Base-by-base conservation (phyloP, 2,888 invertebrate species). In the Cheiracanthium punctorium region DNA sequence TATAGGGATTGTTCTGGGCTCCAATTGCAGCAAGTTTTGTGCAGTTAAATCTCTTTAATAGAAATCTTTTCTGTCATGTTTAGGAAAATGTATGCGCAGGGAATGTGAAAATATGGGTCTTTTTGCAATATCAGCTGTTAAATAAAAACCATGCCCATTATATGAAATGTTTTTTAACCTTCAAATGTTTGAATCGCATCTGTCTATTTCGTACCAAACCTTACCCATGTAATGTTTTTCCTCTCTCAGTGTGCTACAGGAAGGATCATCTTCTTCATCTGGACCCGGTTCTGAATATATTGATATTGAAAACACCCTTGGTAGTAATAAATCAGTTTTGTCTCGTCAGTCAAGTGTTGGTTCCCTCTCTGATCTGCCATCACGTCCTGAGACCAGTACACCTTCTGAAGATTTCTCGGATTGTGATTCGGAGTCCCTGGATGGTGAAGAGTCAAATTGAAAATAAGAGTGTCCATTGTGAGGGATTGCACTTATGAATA, bases 301-400 rank as follows among this genome's bases (percentile, higher is more conserved):
- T n/a, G 88, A 82, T 48, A 79, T 85, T 28, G 82, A 86, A 64
- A 82, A 81, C 30, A 72, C 85, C 7, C 52, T 64, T 4, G 71
- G 67, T n/a, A 82, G 82, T 30, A 37, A 48, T 20, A 81, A 85
- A 41, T 81, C 84, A 32, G 82, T 43, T 12, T 41, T 86, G 30
- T 88, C 88, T 41, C 80, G 88, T 17, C 88, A 88, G 73, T 88
- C 88, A 24, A 88, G 88, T 28, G 82, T 88, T 12, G 88, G 88
- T n/a, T 88, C 88, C 24, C 74, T 84, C 24, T 86, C 82, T 12
- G 85, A 88, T 29, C 52, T 88, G 41, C 88, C 84, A 20, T 88
- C 88, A 52, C 85, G 88, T 28, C 85, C 85, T 28, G 88, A 75
- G 14, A 82, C 86, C 4, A 88, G 88, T 52, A 88, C 85, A 14